Evolutionary conservation across 2,113 vertebrate species (phyloP).

Genomic region (Isichthys henryi): DNA sequence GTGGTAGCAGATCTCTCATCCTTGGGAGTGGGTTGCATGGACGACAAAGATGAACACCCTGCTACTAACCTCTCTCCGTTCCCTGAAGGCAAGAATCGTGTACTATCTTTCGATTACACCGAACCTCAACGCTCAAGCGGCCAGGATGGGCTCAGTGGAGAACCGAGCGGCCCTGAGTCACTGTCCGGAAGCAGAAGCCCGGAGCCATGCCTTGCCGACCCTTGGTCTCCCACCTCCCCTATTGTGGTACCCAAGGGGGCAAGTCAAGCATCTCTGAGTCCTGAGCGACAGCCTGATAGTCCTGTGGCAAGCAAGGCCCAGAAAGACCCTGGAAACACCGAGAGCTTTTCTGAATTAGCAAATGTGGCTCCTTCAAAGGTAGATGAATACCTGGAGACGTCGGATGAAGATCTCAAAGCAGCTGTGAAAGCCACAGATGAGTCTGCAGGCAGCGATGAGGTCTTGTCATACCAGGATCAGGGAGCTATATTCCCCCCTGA

Average conservation of each 20-base stretch:
- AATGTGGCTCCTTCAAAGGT: not conserved
- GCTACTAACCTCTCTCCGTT: not conserved
- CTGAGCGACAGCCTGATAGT: not conserved
- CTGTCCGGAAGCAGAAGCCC: not conserved
- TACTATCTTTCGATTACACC: slow-evolving; percentile 1
- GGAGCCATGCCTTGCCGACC: not conserved
- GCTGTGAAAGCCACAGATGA: not conserved
- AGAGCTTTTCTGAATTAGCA: not conserved
- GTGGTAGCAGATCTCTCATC: slow-evolving; percentile 10
- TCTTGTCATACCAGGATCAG: not conserved
- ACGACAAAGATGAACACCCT: not conserved
- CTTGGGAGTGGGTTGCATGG: not conserved
- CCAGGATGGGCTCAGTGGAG: not conserved
- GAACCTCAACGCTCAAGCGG: slow-evolving; percentile 18
- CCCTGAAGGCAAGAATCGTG: slow-evolving; percentile 1
- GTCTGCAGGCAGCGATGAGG: not conserved
- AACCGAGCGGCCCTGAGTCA: not conserved
- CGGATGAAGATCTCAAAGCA: not conserved
- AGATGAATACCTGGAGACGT: slow-evolving; percentile 12
- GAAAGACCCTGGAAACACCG: not conserved
- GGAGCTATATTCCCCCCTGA: slow-evolving; percentile 31
- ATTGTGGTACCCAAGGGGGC: too few relatives aligned
- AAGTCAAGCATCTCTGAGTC: not conserved
- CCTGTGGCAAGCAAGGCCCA: not conserved
- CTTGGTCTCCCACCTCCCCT: not conserved